Evolutionary conservation across 2,113 vertebrate genomes (phyloP).

Genomic region (Eubucco bourcierii): DNA sequence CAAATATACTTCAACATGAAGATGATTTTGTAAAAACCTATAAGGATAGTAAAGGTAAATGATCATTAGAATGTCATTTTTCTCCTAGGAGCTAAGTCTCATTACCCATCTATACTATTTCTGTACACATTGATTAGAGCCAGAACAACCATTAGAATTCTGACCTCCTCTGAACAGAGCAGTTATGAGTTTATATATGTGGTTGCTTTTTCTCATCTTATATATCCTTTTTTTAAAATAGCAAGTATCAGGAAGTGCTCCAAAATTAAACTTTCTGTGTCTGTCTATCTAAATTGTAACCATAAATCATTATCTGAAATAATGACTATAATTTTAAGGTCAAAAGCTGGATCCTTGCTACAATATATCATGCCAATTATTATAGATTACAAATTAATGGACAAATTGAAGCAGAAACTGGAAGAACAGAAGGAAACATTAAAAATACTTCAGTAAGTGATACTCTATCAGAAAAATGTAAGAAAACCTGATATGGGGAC

Average conservation of each 20-base stretch:
- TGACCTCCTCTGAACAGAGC: neutral
- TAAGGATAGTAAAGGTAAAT: neutral
- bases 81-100: neutral
- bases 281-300: slow-evolving; percentile 28
- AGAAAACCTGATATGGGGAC: neutral
- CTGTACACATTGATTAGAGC: neutral
- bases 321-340: slow-evolving; percentile 59
- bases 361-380: slow-evolving; percentile 46
- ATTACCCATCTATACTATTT: neutral
- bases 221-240: neutral
- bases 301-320: slow-evolving; percentile 52
- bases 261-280: neutral
- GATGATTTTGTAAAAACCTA: neutral
- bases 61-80: neutral
- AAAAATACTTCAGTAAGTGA: slow-evolving; percentile 30
- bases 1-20: neutral
- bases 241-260: neutral
- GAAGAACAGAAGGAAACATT: slow-evolving; percentile 24
- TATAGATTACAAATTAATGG: slow-evolving; percentile 46
- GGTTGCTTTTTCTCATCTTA: neutral
- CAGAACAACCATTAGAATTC: neutral
- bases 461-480: neutral
- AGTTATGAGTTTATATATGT: neutral
- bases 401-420: slow-evolving; percentile 18
- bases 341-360: slow-evolving; percentile 44